Evolutionary conservation across 64 coral and sea anemone genomes (phyloP).

Genomic region (Stylophora pistillata): DNA sequence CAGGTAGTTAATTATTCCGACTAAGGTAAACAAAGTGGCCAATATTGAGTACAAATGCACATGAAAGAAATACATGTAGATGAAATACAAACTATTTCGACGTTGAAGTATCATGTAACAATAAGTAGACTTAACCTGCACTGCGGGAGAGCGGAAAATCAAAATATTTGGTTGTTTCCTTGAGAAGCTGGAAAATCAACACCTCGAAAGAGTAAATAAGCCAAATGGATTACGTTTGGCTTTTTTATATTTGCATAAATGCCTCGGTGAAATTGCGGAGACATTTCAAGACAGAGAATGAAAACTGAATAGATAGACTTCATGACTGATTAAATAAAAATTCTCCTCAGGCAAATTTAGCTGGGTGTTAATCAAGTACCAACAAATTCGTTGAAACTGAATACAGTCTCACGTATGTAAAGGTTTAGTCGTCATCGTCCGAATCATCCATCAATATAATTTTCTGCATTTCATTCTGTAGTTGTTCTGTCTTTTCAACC

Average conservation of each 20-base stretch:
- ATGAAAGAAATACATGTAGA: too few species aligned
- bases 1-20: not conserved
- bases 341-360: not conserved
- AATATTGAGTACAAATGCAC: not conserved
- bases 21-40: not conserved
- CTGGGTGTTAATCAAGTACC: constrained; percentile 20
- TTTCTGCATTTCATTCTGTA: constrained; percentile 22
- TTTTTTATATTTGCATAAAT: constrained; percentile 35
- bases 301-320: not conserved
- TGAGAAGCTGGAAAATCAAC: constrained; percentile 10
- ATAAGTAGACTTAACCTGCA: not conserved
- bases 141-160: not conserved
- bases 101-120: not conserved
- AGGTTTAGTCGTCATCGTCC: not conserved
- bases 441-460: not conserved
- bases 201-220: constrained; percentile 9
- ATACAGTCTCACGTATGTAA: not conserved
- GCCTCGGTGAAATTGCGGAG: not conserved
- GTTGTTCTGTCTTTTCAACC: not conserved
- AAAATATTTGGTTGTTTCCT: not conserved
- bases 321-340: not conserved
- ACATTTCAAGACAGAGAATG: not conserved
- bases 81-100: not conserved
- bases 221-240: constrained; percentile 7
- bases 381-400: not conserved